These are phyloP conservation scores for Calephelis perditalis DNA, from an alignment of 2,888 invertebrate species.

Conservation along the genomic window DNA sequence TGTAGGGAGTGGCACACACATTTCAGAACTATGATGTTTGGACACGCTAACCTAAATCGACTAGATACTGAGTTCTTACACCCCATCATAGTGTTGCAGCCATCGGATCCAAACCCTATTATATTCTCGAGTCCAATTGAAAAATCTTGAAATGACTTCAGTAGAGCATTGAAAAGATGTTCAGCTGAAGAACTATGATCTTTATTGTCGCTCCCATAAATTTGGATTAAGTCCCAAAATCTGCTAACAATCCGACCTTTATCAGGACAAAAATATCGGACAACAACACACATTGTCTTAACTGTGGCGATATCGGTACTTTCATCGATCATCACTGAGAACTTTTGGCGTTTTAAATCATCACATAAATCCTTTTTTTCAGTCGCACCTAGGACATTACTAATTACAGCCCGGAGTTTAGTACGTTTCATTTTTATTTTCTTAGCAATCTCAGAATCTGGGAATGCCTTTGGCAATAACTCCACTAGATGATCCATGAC, in stretches of 20 bases:
- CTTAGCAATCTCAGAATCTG: too few species aligned
- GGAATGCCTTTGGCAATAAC: too few species aligned
- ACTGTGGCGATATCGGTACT: constrained; percentile 21
- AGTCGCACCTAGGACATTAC: too few species aligned
- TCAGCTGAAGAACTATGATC: too few species aligned
- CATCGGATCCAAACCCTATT: constrained; percentile 28
- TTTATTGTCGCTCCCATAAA: background rate
- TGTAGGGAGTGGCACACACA: constrained; percentile 30
- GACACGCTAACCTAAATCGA: constrained; percentile 21
- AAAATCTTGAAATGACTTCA: constrained; percentile 23
- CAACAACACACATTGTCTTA: constrained; percentile 24
- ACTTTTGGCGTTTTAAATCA: constrained; percentile 14
- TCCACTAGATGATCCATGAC: too few species aligned
- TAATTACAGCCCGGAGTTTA: too few species aligned
- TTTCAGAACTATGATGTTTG: constrained; percentile 27
- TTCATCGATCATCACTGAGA: constrained; percentile 12
- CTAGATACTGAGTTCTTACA: constrained; percentile 24
- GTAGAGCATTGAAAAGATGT: background rate
- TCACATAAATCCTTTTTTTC: constrained; percentile 1
- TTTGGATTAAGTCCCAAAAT: constrained; percentile 23
- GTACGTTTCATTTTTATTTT: too few species aligned
- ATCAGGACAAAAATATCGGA: constrained; percentile 19
- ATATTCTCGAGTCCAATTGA: constrained; percentile 24
- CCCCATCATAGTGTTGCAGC: constrained; percentile 29
- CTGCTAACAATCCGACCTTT: constrained; percentile 18